phyloP scores from a whole-genome alignment of 53 echinoderm and acorn worm species.

The Pentamera pediparva region DNA sequence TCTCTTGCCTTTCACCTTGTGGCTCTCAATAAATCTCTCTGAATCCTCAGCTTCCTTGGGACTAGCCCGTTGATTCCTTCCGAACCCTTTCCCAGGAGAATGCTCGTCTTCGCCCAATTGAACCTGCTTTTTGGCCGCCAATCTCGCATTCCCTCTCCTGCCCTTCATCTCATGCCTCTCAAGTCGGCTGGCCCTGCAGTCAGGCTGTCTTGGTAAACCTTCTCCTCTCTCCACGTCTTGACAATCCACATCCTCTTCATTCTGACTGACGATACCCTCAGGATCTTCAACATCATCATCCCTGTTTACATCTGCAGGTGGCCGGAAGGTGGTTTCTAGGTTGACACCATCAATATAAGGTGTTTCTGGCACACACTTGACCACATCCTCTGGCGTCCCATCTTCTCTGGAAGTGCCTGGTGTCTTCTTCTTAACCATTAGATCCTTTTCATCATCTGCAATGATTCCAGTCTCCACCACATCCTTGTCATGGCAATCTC shows the following conservation, averaged over 20 bases:
- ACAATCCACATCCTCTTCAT: background rate
- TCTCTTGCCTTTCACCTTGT: background rate
- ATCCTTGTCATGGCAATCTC: too few relatives aligned
- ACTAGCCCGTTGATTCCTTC: background rate
- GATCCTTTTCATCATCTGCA: too few relatives aligned
- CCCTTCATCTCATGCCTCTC: background rate
- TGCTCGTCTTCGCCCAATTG: background rate
- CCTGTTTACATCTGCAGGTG: background rate
- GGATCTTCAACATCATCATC: background rate
- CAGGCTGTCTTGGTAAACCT: background rate
- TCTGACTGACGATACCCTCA: background rate
- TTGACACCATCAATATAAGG: background rate
- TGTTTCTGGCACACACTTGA: conserved; percentile 15
- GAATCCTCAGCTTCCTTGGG: background rate
- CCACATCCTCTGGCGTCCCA: background rate
- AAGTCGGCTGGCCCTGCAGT: background rate
- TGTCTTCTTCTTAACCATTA: too few relatives aligned
- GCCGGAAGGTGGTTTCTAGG: too few relatives aligned
- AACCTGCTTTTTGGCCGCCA: background rate
- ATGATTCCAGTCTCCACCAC: too few relatives aligned
- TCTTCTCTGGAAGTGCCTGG: too few relatives aligned
- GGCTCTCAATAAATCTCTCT: background rate
- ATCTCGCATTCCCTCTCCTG: background rate
- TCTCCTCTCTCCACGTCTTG: too few relatives aligned
- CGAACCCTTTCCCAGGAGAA: background rate